phyloP scores from a whole-genome alignment of 2,888 invertebrate species.

The Apodemia hepburni region DNA sequence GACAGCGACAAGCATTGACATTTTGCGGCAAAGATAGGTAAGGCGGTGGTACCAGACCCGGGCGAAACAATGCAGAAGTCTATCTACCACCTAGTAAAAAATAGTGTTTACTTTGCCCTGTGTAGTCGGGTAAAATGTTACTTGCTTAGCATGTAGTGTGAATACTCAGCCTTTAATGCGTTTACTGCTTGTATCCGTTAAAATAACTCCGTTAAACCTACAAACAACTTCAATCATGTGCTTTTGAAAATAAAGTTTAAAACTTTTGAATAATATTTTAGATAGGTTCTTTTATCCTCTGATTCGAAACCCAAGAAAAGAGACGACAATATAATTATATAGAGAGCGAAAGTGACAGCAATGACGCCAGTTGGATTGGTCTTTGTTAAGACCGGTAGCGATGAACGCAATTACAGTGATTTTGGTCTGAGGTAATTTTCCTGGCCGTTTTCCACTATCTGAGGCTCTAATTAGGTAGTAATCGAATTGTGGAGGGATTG shows the following conservation, averaged over 20 bases:
- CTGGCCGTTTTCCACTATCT: slow-evolving; percentile 55
- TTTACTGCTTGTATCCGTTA: slow-evolving; percentile 31
- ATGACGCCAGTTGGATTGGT: slow-evolving; percentile 49
- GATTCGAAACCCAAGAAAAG: slow-evolving; percentile 36
- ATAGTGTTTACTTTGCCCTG: too few species aligned
- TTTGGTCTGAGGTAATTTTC: slow-evolving; percentile 58
- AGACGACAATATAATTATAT: slow-evolving; percentile 34
- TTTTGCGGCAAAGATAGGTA: too few species aligned
- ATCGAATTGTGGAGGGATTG: slow-evolving; percentile 63
- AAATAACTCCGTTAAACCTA: slow-evolving; percentile 14
- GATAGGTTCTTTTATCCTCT: slow-evolving; percentile 23
- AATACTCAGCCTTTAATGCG: slow-evolving; percentile 34
- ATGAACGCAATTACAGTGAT: slow-evolving; percentile 63
- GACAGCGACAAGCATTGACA: too few species aligned
- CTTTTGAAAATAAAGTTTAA: slow-evolving; percentile 8
- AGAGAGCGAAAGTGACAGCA: slow-evolving; percentile 50
- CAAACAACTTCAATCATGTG: slow-evolving; percentile 18
- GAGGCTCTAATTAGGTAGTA: slow-evolving; percentile 66
- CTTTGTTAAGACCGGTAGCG: slow-evolving; percentile 69
- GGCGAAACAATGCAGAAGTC: too few species aligned
- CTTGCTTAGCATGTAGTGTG: not conserved
- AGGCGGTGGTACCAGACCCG: too few species aligned
- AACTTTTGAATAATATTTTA: slow-evolving; percentile 5
- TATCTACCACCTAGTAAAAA: too few species aligned
- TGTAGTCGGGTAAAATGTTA: too few species aligned